These are phyloP conservation scores for Rhyzopertha dominica DNA, from an alignment of 1,140 invertebrate genomes.

Conservation along the genomic window DNA sequence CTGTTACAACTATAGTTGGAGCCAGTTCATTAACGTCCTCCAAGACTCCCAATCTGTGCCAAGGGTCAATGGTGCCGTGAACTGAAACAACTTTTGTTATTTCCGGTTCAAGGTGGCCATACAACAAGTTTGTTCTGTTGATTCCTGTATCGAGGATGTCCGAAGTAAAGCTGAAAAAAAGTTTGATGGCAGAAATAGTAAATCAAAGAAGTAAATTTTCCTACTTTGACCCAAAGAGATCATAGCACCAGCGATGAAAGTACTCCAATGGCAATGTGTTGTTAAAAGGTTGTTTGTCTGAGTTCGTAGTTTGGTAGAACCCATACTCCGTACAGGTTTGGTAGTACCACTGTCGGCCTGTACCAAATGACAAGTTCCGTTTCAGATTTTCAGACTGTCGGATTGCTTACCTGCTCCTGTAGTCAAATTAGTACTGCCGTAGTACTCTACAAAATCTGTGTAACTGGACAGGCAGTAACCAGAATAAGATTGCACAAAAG, in stretches of 20 bases:
- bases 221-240: slow-evolving; percentile 47
- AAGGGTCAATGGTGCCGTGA: slow-evolving; percentile 60
- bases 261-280: slow-evolving; percentile 45
- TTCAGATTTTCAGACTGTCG: too few species aligned
- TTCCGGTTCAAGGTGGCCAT: slow-evolving; percentile 53
- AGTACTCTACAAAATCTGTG: too few species aligned
- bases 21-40: slow-evolving; percentile 49
- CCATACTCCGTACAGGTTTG: slow-evolving; percentile 81
- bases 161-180: slow-evolving; percentile 42
- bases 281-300: slow-evolving; percentile 58
- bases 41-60: slow-evolving; percentile 57
- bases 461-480: too few species aligned
- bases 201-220: neutral
- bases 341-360: slow-evolving; percentile 66
- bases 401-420: too few species aligned
- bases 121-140: slow-evolving; percentile 55
- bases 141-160: slow-evolving; percentile 48
- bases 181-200: neutral
- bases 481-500: too few species aligned
- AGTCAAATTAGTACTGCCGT: too few species aligned
- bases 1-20: slow-evolving; percentile 49
- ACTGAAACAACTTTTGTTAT: slow-evolving; percentile 59
- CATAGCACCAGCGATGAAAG: slow-evolving; percentile 48
- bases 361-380: too few species aligned
- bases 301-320: slow-evolving; percentile 68